Conservation (phyloP, 53 echinoderm and acorn worm species). For the Temnopleurus reevesii region DNA sequence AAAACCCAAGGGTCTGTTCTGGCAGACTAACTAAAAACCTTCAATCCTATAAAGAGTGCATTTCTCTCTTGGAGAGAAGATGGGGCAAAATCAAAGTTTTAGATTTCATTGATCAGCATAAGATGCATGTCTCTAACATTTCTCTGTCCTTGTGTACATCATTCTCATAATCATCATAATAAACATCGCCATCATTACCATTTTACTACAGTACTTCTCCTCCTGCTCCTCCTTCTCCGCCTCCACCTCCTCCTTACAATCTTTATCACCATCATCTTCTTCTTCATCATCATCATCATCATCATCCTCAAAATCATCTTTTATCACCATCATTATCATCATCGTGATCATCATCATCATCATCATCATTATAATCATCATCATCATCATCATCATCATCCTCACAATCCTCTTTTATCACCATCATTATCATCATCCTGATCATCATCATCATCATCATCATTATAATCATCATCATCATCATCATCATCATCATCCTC, state of each 20-base stretch:
- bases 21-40: no score
- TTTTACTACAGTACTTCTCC: not conserved
- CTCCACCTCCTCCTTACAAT: not conserved
- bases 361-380: conserved; percentile 42
- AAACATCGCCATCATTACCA: not conserved
- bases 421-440: not conserved
- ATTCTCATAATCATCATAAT: no score
- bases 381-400: conserved; percentile 39
- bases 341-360: conserved; percentile 31
- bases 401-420: no score
- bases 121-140: no score
- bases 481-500: conserved; percentile 16
- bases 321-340: not conserved
- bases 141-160: no score
- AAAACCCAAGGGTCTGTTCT: no score
- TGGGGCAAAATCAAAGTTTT: no score
- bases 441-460: conserved; percentile 11
- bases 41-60: no score
- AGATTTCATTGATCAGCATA: no score
- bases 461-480: conserved; percentile 41
- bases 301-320: not conserved
- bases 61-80: no score
- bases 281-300: not conserved
- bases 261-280: not conserved
- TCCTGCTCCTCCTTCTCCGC: not conserved